Evolutionary conservation across 2,113 vertebrate genomes (phyloP).

Genomic region (Phylloscopus whistleri): DNA sequence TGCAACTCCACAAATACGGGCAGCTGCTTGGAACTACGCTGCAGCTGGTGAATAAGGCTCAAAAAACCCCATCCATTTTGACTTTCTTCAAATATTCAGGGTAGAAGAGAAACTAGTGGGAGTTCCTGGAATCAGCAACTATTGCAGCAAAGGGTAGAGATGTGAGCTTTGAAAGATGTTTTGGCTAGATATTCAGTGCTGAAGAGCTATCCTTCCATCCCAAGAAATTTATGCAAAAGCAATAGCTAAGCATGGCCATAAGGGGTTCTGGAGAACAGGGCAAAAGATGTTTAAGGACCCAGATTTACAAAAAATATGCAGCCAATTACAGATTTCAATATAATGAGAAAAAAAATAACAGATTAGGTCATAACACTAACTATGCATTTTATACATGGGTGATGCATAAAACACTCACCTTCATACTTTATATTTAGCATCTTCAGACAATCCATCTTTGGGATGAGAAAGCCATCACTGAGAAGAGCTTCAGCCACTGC

Average conservation of each 20-base stretch:
- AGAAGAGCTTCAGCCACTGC: conserved; percentile 80
- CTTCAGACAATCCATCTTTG: conserved; percentile 84
- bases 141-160: neutral
- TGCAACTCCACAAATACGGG: neutral
- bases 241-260: neutral
- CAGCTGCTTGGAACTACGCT: neutral
- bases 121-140: neutral
- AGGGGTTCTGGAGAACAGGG: neutral
- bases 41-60: neutral
- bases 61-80: neutral
- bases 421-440: conserved; percentile 79
- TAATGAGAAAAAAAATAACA: neutral
- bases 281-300: neutral
- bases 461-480: conserved; percentile 89
- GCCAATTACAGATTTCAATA: neutral
- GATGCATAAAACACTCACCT: conserved; percentile 64
- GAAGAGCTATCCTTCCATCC: neutral
- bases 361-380: neutral
- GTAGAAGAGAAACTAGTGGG: neutral
- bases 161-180: neutral
- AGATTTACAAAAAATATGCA: neutral
- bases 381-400: neutral
- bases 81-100: neutral
- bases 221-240: neutral
- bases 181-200: neutral